Percentiles rank a stretch among this genome's conserved stretches.
phyloP scores from a whole-genome alignment of 1,140 invertebrate genomes.

The Drosophila nasuta region DNA sequence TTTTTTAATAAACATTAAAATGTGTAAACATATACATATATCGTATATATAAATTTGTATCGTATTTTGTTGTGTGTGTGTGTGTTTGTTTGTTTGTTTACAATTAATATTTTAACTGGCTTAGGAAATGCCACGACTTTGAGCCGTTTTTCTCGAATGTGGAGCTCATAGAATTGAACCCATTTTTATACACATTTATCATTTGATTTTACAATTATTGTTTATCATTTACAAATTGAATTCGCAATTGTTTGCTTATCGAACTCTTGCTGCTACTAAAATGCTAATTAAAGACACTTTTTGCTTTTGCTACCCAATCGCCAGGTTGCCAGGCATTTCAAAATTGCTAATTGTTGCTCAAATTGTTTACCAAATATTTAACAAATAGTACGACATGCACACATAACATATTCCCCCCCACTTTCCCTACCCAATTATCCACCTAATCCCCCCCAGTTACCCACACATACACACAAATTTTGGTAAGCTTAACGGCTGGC shows the following conservation, averaged over 20 bases:
- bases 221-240: conserved; percentile 57
- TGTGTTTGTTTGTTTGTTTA: conserved; percentile 41
- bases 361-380: conserved; percentile 23
- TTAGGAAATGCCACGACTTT: conserved; percentile 79
- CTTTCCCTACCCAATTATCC: not conserved
- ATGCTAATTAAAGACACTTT: conserved; percentile 78
- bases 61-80: conserved; percentile 32
- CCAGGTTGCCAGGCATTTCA: conserved; percentile 41
- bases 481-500: conserved; percentile 57
- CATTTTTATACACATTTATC: conserved; percentile 19
- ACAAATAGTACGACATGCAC: conserved; percentile 32
- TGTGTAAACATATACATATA: conserved; percentile 49
- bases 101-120: conserved; percentile 26
- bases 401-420: not conserved
- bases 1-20: conserved; percentile 32
- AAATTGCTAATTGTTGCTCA: conserved; percentile 49
- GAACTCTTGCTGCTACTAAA: conserved; percentile 57
- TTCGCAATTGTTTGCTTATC: conserved; percentile 38
- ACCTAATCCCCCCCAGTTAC: not conserved
- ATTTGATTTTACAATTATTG: conserved; percentile 34
- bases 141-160: conserved; percentile 51
- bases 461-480: conserved; percentile 14
- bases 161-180: conserved; percentile 70
- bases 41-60: conserved; percentile 44
- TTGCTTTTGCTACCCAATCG: conserved; percentile 37